Evolutionary conservation across 2,888 invertebrate genomes (phyloP).

Genomic region (Netelia virgata): DNA sequence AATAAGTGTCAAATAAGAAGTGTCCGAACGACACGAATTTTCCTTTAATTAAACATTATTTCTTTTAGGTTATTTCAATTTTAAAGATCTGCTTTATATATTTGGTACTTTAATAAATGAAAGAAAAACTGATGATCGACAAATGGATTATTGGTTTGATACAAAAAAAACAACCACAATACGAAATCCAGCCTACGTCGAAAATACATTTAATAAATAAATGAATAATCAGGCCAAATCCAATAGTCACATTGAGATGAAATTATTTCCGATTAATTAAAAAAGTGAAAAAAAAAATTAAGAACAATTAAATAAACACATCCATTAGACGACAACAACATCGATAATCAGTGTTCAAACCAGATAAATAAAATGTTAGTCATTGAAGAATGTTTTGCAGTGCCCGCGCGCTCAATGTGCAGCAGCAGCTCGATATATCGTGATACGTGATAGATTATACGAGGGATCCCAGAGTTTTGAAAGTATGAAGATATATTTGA

Average conservation of each 20-base stretch:
- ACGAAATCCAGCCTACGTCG: slow-evolving; percentile 51
- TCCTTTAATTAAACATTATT: neutral
- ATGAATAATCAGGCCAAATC: slow-evolving; percentile 61
- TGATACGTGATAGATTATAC: slow-evolving; percentile 21
- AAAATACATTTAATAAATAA: slow-evolving; percentile 49
- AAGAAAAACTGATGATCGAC: neutral
- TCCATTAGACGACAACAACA: slow-evolving; percentile 61
- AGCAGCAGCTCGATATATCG: slow-evolving; percentile 37
- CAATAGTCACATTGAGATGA: slow-evolving; percentile 61
- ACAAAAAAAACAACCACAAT: slow-evolving; percentile 10
- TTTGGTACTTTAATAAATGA: neutral
- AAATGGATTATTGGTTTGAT: neutral
- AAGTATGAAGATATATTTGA: slow-evolving; percentile 8
- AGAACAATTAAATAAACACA: slow-evolving; percentile 43
- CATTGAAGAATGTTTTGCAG: slow-evolving; percentile 56
- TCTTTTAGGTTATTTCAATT: neutral
- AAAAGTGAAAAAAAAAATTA: slow-evolving; percentile 10
- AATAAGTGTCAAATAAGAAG: too few relatives aligned
- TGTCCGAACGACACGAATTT: neutral
- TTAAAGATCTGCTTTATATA: neutral
- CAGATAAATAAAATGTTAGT: slow-evolving; percentile 56
- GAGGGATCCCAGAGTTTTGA: slow-evolving; percentile 17
- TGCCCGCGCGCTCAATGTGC: slow-evolving; percentile 47
- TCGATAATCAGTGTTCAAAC: slow-evolving; percentile 55
- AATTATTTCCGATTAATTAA: slow-evolving; percentile 31